Evolutionary conservation across 2,113 vertebrate species (phyloP), one percentile per base, ranked within the genome.

Genomic region (Phodopus roborovskii): DNA sequence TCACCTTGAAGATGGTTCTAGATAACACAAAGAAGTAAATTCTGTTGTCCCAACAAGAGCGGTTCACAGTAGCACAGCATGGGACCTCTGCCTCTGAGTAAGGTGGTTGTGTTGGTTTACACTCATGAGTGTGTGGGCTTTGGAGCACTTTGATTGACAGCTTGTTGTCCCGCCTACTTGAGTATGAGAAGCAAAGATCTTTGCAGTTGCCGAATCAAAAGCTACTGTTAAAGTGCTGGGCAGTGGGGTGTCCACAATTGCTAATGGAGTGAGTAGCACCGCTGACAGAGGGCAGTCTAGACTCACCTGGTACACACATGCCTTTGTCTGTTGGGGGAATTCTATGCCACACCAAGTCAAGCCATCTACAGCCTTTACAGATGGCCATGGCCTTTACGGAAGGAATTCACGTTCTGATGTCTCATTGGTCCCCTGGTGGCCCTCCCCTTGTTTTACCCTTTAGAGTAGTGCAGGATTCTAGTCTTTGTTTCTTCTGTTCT

Each of bases 191-290:
- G 11, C 0, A 0, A 36, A 33, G 50, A 39, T 82, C 73, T 64
- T 79, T 5, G 9, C 1, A 22, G 56, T 36, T 13, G 45, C 77
- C 26, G 9, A 30, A 19, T 24, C 11, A 15, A 8, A 33, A 58
- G 48, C 28, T 7, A 2, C 50, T 28, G 22, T 24, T 16, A 0
- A 20, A 11, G n/a, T 0, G 7, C 3, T 0, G 0, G 68, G 64
- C 24, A 1, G 45, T 0, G 33, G 33, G 17, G 16, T 16, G 48
- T 39, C 0, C 3, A 7, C 22, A 11, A 2, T 22, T 16, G 4
- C 17, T 6, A 3, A 0, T 0, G 13, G 91, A 24, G 4, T 28
- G 56, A 42, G 77, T 19, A 3, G 20, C 19, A 0, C 7, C 20
- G 17, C 4, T 0, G 22, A 9, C 0, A 0, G 33, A 26, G n/a